phyloP scores from a whole-genome alignment of 1,140 invertebrate species.

The Zaprionus kolodkinae region DNA sequence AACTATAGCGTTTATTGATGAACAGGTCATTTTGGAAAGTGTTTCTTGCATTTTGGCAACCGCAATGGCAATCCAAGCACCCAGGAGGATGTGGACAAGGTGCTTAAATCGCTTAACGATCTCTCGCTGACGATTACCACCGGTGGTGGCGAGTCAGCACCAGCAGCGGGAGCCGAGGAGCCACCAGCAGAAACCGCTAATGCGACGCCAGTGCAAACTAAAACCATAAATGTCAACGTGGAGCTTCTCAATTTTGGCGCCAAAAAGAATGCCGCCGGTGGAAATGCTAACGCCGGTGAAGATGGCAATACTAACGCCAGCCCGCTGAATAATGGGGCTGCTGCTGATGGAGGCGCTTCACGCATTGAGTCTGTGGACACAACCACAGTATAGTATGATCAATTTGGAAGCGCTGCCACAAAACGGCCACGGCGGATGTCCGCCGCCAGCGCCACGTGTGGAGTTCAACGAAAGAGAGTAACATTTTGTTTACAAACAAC shows the following conservation, averaged over 20 bases:
- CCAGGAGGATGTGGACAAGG: slow-evolving; percentile 85
- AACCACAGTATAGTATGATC: slow-evolving; percentile 84
- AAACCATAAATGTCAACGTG: slow-evolving; percentile 75
- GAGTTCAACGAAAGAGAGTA: slow-evolving; percentile 79
- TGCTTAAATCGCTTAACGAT: slow-evolving; percentile 86
- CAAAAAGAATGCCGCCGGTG: slow-evolving; percentile 59
- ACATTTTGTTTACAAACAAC: slow-evolving; percentile 76
- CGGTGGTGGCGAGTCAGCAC: slow-evolving; percentile 53
- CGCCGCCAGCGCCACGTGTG: slow-evolving; percentile 65
- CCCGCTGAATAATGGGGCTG: slow-evolving; percentile 58
- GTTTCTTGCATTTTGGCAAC: slow-evolving; percentile 87
- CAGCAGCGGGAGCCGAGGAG: slow-evolving; percentile 54
- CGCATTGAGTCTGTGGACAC: slow-evolving; percentile 83
- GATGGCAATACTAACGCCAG: slow-evolving; percentile 49
- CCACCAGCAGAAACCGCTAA: slow-evolving; percentile 51
- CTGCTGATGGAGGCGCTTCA: slow-evolving; percentile 56
- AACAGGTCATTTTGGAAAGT: slow-evolving; percentile 86
- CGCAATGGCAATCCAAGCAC: slow-evolving; percentile 81
- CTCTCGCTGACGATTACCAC: slow-evolving; percentile 84
- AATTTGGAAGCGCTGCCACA: slow-evolving; percentile 62
- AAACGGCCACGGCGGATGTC: slow-evolving; percentile 76
- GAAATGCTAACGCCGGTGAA: slow-evolving; percentile 51
- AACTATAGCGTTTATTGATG: neutral
- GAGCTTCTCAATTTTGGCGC: slow-evolving; percentile 73
- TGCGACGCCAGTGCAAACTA: slow-evolving; percentile 68